Evolutionary conservation across 2,888 invertebrate species (phyloP), one percentile per base, ranked within the genome.

Genomic region (Dyspetes luteomarginatus): DNA sequence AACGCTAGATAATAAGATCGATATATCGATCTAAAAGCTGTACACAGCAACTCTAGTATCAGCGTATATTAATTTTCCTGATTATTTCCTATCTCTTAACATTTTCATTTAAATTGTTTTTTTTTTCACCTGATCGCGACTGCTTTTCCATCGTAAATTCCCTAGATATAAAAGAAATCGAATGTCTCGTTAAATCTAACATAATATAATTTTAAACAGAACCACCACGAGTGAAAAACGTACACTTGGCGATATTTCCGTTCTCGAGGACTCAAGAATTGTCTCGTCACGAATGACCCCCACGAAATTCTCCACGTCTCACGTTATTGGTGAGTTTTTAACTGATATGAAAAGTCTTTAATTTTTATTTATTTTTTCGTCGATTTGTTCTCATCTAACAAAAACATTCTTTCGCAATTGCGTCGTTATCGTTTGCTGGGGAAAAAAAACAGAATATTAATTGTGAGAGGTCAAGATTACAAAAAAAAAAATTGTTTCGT

Each of bases 231-330:
- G 91, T 87, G 93, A 92, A 89, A 93, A 91, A 88, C 91, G 88
- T 88, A 92, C 90, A 90, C 91, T 90, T 58, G 88, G 89, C 52
- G 91, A 91, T 78, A 82, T 88, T 50, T 91, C 91, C 3, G 76
- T 89, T 72, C 90, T 94, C 85, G 95, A 95, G 85, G 94, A 94
- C 87, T 93, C 94, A 24, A 93, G 93, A 60, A 92, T 93, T 86
- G 93, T 94, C 86, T 94, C 95, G 12, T 95, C 95, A 87, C 94
- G 97, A 74, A 93, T 96, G 92, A 98, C 97, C 3, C 98, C 98
- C 19, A 95, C 95, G 82, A 97, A 97, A 91, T 97, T 95, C 93
- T 94, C 95, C 62, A 96, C 95, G 36, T 96, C 97, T n/a, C 98
- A 98, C 90, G 93, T 95, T 75, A 88, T 90, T 84, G 92, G 92